Conservation (phyloP, 2,113 vertebrate genomes). For the Scopus umbretta region DNA sequence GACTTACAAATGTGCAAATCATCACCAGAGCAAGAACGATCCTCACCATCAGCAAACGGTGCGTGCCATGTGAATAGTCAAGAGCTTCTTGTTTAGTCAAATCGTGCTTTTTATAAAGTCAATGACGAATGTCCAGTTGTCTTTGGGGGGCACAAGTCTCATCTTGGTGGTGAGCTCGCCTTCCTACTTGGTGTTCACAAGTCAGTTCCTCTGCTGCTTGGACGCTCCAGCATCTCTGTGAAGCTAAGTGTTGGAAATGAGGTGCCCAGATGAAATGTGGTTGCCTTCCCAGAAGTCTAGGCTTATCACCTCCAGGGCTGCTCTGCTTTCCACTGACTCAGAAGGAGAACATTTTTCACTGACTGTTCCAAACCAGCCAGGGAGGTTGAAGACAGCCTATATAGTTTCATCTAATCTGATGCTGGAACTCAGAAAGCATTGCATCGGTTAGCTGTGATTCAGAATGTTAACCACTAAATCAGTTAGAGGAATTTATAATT, state of each 20-base stretch:
- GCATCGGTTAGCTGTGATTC: neutral
- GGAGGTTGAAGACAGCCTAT: neutral
- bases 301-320: neutral
- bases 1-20: neutral
- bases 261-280: neutral
- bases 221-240: neutral
- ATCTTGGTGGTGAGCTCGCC: neutral
- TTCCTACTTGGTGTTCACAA: neutral
- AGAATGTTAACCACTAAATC: conserved; percentile 33
- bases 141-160: neutral
- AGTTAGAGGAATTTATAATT: conserved; percentile 38
- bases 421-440: neutral
- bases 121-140: too few species aligned
- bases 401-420: conserved; percentile 24
- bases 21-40: neutral
- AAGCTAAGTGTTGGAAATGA: neutral
- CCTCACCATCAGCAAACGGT: rapidly evolving
- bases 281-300: neutral
- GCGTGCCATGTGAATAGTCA: neutral
- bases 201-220: neutral
- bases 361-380: neutral
- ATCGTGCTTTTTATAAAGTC: neutral
- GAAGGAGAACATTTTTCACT: neutral
- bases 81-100: neutral
- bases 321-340: neutral